These are phyloP conservation scores for Spodoptera frugiperda DNA, from an alignment of 1,140 invertebrate genomes.

Conservation along the genomic window DNA sequence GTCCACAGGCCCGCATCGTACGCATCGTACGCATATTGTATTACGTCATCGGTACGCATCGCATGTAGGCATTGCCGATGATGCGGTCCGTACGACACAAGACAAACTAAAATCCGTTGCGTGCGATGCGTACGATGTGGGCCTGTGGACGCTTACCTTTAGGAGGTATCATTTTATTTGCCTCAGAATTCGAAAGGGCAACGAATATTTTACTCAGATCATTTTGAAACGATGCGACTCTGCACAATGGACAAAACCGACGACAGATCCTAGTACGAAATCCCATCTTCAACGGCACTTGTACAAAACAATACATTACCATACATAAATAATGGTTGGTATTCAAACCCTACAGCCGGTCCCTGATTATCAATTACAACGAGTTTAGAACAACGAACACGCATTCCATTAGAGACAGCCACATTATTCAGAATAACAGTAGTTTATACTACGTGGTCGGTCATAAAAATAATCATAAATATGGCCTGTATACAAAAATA, in stretches of 20 bases:
- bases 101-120: no score
- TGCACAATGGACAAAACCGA: not conserved
- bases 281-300: conserved; percentile 10
- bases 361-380: conserved; percentile 37
- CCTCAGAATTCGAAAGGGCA: no score
- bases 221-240: no score
- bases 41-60: no score
- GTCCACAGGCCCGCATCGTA: no score
- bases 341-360: conserved; percentile 25
- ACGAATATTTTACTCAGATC: no score
- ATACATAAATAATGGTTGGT: conserved; percentile 24
- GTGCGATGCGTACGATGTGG: no score
- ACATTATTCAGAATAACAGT: conserved; percentile 34
- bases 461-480: conserved; percentile 33
- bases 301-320: conserved; percentile 1
- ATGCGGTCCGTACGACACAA: no score
- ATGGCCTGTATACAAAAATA: not conserved
- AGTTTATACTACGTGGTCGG: conserved; percentile 24
- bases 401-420: conserved; percentile 23
- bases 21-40: no score
- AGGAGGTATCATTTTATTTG: no score
- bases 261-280: not conserved
- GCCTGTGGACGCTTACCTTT: no score
- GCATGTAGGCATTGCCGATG: no score
- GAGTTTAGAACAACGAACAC: conserved; percentile 29